Conservation (phyloP, 2,888 invertebrate species). For the Pogonocherus hispidulus region DNA sequence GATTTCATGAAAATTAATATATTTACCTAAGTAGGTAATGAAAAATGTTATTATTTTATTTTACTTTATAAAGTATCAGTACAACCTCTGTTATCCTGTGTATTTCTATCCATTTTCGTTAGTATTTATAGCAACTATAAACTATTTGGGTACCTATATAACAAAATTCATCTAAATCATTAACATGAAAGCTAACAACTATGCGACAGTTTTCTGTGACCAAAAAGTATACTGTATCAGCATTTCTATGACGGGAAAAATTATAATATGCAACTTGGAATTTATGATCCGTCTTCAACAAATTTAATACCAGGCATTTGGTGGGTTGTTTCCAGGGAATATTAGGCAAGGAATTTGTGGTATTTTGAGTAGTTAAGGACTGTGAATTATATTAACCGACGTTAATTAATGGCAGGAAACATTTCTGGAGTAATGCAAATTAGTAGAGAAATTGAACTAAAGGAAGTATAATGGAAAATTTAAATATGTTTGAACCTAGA, state of each 20-base stretch:
- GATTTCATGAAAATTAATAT: too few species aligned
- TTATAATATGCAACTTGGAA: not conserved
- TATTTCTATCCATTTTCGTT: too few species aligned
- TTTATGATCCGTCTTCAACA: slow-evolving; percentile 38
- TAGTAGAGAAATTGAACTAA: slow-evolving; percentile 21
- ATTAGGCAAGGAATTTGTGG: slow-evolving; percentile 41
- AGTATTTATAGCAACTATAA: too few species aligned
- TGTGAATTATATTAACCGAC: slow-evolving; percentile 30
- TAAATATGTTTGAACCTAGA: not conserved
- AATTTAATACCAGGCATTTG: slow-evolving; percentile 37
- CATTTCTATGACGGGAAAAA: not conserved
- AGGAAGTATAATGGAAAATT: slow-evolving; percentile 6
- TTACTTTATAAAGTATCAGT: too few species aligned
- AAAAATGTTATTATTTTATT: too few species aligned
- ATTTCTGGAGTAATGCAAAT: slow-evolving; percentile 32
- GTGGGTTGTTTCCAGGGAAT: slow-evolving; percentile 41
- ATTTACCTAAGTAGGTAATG: too few species aligned
- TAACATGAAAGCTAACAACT: too few species aligned
- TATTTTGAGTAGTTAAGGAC: slow-evolving; percentile 31
- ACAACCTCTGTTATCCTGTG: too few species aligned
- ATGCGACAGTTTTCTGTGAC: too few species aligned
- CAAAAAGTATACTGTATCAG: too few species aligned
- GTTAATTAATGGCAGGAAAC: slow-evolving; percentile 41
- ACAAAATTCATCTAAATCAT: too few species aligned
- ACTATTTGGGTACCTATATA: too few species aligned